Evolutionary conservation across 1,140 invertebrate genomes (phyloP).

Genomic region (Brachionus rotundiformis): DNA sequence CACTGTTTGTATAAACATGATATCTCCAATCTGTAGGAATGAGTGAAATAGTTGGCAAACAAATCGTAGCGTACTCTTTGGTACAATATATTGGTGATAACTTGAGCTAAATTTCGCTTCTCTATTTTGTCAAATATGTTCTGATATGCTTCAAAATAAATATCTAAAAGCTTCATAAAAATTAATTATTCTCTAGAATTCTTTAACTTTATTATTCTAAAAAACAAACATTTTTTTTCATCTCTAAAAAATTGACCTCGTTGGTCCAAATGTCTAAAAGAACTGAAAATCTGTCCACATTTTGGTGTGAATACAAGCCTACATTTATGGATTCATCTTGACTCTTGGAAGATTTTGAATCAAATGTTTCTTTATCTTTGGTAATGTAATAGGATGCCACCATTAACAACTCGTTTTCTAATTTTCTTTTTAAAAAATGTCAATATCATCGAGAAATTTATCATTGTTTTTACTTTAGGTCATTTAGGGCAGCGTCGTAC

Average conservation of each 20-base stretch:
- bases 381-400: slow-evolving; percentile 63
- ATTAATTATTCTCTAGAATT: neutral
- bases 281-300: slow-evolving; percentile 63
- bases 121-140: slow-evolving; percentile 63
- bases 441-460: neutral
- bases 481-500: slow-evolving; percentile 61
- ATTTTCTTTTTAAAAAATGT: slow-evolving; percentile 53
- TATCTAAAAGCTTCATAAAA: slow-evolving; percentile 59
- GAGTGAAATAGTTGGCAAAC: slow-evolving; percentile 58
- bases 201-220: neutral
- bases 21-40: slow-evolving; percentile 59
- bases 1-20: slow-evolving; percentile 57
- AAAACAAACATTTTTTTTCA: slow-evolving; percentile 60
- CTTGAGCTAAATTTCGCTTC: slow-evolving; percentile 58
- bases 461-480: slow-evolving; percentile 58
- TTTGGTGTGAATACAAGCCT: slow-evolving; percentile 59
- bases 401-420: slow-evolving; percentile 60
- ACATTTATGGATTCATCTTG: neutral
- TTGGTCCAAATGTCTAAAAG: slow-evolving; percentile 63
- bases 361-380: slow-evolving; percentile 57
- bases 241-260: slow-evolving; percentile 60
- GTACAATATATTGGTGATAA: slow-evolving; percentile 62
- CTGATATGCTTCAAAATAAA: slow-evolving; percentile 63
- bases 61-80: slow-evolving; percentile 61
- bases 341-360: neutral